A percentile compares a stretch with the other conserved stretches of the same genome.
Conservation (phyloP, 2,113 vertebrate species). For the Patagioenas fasciata region DNA sequence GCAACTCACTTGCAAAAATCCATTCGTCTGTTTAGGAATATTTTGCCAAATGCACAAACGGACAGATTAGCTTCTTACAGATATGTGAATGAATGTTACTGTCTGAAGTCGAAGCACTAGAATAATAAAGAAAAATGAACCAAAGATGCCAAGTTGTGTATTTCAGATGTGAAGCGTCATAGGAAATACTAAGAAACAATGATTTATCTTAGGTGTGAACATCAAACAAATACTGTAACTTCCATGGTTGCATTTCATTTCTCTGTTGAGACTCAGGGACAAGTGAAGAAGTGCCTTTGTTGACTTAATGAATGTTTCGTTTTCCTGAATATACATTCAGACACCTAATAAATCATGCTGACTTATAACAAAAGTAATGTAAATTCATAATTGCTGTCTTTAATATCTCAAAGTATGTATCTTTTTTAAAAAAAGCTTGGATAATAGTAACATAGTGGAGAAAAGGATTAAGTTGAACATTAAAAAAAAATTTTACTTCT, state of each 20-base stretch:
- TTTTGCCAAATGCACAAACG: conserved; percentile 17
- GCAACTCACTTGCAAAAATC: not conserved
- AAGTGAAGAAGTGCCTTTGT: not conserved
- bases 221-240: not conserved
- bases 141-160: not conserved
- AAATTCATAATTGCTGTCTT: not conserved
- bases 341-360: not conserved
- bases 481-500: not conserved
- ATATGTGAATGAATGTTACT: not conserved
- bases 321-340: not conserved
- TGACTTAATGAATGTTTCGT: not conserved
- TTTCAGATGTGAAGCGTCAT: not conserved
- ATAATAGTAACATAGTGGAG: not conserved
- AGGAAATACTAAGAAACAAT: not conserved
- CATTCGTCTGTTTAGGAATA: not conserved
- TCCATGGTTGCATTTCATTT: not conserved
- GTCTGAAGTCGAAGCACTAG: not conserved
- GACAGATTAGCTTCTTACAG: not conserved
- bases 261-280: not conserved
- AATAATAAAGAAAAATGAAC: not conserved
- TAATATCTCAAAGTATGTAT: not conserved
- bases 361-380: not conserved
- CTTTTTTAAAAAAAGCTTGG: not conserved
- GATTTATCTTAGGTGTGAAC: not conserved
- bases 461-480: not conserved